These are phyloP conservation scores for Drosophila ironensis DNA, from an alignment of 1,140 invertebrate genomes.

Conservation along the genomic window DNA sequence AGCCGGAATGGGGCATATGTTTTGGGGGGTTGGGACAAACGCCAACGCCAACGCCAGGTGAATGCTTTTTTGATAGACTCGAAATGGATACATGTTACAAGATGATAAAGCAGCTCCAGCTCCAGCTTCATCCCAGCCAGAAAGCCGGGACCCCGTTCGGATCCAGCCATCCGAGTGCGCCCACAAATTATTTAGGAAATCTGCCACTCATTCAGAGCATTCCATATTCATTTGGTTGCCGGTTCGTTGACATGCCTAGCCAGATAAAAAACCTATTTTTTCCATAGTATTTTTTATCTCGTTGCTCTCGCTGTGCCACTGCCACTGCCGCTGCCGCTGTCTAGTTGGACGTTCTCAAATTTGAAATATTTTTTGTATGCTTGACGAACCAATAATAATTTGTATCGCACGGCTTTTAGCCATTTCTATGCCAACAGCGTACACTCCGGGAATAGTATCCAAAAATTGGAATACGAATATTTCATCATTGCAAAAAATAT, in stretches of 20 bases:
- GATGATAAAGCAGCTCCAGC: constrained; percentile 64
- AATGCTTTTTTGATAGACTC: constrained; percentile 71
- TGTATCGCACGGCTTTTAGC: constrained; percentile 58
- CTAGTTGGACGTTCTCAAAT: constrained; percentile 39
- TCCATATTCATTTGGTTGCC: constrained; percentile 73
- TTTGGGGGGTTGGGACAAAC: neutral
- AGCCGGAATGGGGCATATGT: no score
- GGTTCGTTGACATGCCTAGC: constrained; percentile 65
- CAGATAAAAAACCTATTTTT: constrained; percentile 46
- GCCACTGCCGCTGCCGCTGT: no score
- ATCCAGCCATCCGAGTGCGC: constrained; percentile 38
- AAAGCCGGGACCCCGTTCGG: neutral
- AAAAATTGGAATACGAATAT: no score
- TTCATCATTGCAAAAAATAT: neutral
- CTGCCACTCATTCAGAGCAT: constrained; percentile 46
- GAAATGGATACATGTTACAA: constrained; percentile 74
- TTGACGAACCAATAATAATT: constrained; percentile 78
- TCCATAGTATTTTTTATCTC: constrained; percentile 35
- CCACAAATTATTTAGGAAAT: constrained; percentile 77
- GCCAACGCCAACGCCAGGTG: constrained; percentile 20
- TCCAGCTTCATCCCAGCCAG: neutral
- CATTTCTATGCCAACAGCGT: constrained; percentile 58
- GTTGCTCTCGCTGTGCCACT: neutral
- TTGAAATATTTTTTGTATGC: constrained; percentile 57
- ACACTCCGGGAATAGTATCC: neutral